Percentiles rank a stretch among this genome's conserved stretches.
Evolutionary conservation across 2,797 vertebrate species (phyloP).

Genomic region (Lates japonicus): DNA sequence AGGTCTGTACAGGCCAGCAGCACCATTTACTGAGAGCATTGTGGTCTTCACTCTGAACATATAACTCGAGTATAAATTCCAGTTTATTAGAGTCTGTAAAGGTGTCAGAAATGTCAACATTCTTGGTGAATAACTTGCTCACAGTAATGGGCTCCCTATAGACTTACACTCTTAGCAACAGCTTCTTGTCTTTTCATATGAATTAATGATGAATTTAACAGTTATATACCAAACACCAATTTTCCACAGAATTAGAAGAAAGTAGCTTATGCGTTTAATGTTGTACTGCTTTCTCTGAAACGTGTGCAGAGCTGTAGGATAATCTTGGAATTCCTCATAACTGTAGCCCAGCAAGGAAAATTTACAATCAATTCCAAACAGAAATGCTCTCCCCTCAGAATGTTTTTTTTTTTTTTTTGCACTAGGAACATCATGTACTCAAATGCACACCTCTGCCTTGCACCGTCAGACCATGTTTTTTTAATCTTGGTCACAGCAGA

Average conservation of each 20-base stretch:
- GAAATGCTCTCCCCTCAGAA: not conserved
- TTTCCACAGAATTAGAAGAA: slow-evolving; percentile 16
- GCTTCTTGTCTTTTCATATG: not conserved
- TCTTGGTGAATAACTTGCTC: slow-evolving; percentile 2
- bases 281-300: slow-evolving; percentile 17
- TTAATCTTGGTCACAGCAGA: slow-evolving; percentile 35
- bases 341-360: not conserved
- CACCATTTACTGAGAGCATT: slow-evolving; percentile 7
- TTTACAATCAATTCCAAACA: slow-evolving; percentile 2
- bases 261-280: slow-evolving; percentile 16
- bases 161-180: not conserved
- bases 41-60: not conserved
- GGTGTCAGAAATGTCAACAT: not conserved
- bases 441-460: slow-evolving; percentile 19
- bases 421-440: slow-evolving; percentile 25
- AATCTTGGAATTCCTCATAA: not conserved
- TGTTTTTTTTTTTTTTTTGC: not conserved
- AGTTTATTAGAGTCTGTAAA: not conserved
- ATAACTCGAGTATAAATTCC: not conserved
- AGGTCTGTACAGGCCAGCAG: slow-evolving; percentile 3
- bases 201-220: slow-evolving; percentile 12
- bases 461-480: slow-evolving; percentile 15
- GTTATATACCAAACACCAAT: not conserved
- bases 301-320: slow-evolving; percentile 8
- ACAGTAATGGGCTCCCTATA: not conserved